A percentile compares a stretch with the other conserved stretches of the same genome.
Conservation (phyloP, 1,140 invertebrate species). For the Listronotus bonariensis region DNA sequence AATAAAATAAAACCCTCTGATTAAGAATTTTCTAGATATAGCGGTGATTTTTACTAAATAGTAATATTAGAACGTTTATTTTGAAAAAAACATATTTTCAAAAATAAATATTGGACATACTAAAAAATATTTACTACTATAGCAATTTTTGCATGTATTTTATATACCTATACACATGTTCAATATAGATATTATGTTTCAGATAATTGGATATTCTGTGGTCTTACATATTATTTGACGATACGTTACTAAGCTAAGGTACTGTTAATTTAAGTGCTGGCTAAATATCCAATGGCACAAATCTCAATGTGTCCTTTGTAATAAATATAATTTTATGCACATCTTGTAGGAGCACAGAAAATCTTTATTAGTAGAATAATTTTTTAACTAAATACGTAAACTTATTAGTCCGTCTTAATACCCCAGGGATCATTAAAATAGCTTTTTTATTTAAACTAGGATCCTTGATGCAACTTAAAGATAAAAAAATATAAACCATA, state of each 20-base stretch:
- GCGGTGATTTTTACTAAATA: slow-evolving; percentile 8
- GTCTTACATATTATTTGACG: not conserved
- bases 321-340: not conserved
- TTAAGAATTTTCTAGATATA: slow-evolving; percentile 33
- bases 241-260: too few relatives aligned
- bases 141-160: slow-evolving; percentile 30
- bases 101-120: slow-evolving; percentile 10
- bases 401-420: slow-evolving; percentile 31
- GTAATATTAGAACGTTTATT: not conserved
- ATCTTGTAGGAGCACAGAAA: not conserved
- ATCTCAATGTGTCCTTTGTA: not conserved
- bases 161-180: slow-evolving; percentile 33
- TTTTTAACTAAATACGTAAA: slow-evolving; percentile 20
- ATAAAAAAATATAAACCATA: slow-evolving; percentile 12
- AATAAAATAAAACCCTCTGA: slow-evolving; percentile 24
- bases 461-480: slow-evolving; percentile 19
- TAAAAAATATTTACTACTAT: slow-evolving; percentile 9
- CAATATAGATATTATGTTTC: slow-evolving; percentile 5
- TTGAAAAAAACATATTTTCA: slow-evolving; percentile 15
- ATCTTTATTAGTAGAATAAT: slow-evolving; percentile 1
- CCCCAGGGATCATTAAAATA: slow-evolving; percentile 29
- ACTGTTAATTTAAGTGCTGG: slow-evolving; percentile 21
- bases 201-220: not conserved
- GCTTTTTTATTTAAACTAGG: slow-evolving; percentile 17
- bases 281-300: slow-evolving; percentile 6